A percentile compares a stretch with the other conserved stretches of the same genome.
phyloP scores from a whole-genome alignment of 2,888 invertebrate genomes.

The Venusia cambrica region DNA sequence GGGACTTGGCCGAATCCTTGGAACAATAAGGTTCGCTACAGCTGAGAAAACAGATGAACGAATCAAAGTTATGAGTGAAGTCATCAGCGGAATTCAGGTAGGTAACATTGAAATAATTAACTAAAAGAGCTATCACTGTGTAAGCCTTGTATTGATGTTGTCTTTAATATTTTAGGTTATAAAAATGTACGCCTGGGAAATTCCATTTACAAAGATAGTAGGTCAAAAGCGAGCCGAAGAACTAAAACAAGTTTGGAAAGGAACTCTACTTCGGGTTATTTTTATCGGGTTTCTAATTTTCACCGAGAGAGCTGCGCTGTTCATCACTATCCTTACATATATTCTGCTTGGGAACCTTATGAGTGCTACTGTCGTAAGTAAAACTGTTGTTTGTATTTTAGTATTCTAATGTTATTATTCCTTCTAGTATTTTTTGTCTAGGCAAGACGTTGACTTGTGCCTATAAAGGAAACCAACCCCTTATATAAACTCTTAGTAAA shows the following conservation, averaged over 20 bases:
- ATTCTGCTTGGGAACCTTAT: conserved; percentile 83
- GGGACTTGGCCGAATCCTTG: conserved; percentile 76
- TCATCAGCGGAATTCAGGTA: conserved; percentile 94
- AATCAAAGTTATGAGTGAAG: conserved; percentile 95
- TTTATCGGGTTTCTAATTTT: conserved; percentile 90
- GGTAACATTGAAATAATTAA: too few species aligned
- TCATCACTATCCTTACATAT: conserved; percentile 86
- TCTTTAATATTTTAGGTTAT: too few species aligned
- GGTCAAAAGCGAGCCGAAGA: conserved; percentile 84
- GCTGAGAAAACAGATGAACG: conserved; percentile 93
- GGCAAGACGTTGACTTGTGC: too few species aligned
- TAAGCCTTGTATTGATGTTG: too few species aligned
- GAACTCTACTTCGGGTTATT: conserved; percentile 83
- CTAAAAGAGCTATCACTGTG: too few species aligned
- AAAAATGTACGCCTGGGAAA: conserved; percentile 98
- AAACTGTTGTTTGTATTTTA: too few species aligned
- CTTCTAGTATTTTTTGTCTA: too few species aligned
- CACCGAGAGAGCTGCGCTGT: conserved; percentile 89
- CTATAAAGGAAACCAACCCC: too few species aligned
- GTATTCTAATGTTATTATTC: too few species aligned
- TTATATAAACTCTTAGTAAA: too few species aligned
- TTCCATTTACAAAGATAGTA: conserved; percentile 91
- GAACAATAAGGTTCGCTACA: conserved; percentile 85
- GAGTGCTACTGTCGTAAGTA: conserved; percentile 85
- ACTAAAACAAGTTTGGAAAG: conserved; percentile 78